These are phyloP conservation scores for Callimorpha dominula DNA, from an alignment of 2,888 invertebrate species.

Conservation along the genomic window DNA sequence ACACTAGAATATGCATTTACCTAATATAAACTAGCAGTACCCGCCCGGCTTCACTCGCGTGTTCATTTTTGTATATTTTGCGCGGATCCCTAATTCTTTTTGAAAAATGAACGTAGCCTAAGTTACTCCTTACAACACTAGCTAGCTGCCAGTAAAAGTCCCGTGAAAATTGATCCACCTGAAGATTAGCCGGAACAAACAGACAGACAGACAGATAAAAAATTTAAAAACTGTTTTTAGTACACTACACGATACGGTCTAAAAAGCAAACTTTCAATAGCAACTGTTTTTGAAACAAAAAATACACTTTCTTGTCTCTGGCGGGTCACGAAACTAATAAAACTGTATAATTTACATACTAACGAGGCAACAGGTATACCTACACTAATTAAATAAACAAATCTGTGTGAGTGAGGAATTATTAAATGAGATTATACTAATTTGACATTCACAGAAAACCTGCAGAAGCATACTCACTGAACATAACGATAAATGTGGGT, in stretches of 20 bases:
- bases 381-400: constrained; percentile 23
- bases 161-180: too few species aligned
- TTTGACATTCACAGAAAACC: constrained; percentile 6
- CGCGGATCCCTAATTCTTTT: too few species aligned
- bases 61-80: too few species aligned
- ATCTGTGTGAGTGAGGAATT: constrained; percentile 4
- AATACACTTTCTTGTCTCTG: not conserved
- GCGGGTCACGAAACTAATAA: constrained; percentile 11
- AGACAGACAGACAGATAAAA: too few species aligned
- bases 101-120: too few species aligned
- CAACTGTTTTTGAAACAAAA: constrained; percentile 4
- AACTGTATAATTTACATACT: constrained; percentile 7
- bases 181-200: too few species aligned
- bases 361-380: constrained; percentile 9
- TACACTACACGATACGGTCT: not conserved
- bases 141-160: too few species aligned
- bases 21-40: not conserved
- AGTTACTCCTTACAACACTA: too few species aligned
- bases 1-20: not conserved
- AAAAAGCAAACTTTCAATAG: not conserved
- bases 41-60: too few species aligned
- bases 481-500: not conserved
- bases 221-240: too few species aligned
- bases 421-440: constrained; percentile 13
- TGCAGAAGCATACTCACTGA: not conserved